Evolutionary conservation across 2,888 invertebrate genomes (phyloP), one percentile per base, ranked within the genome.

Genomic region (Drosophila limbata): DNA sequence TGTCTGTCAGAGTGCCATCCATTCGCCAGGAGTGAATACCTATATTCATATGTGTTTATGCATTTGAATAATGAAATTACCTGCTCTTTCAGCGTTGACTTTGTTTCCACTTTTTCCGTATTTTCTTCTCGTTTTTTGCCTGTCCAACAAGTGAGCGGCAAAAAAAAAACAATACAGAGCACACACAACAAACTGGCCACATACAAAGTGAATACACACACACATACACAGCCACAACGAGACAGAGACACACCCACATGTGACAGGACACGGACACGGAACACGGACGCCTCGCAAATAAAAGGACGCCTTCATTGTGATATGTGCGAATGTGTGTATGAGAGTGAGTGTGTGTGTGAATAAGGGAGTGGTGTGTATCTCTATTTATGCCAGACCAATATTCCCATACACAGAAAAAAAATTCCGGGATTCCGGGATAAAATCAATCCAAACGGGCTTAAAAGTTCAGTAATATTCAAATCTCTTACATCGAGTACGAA

Each of bases 1-100:
- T 21, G 17, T 10, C 42, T 11, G 44, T 21, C 51, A 61, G 37
- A 5, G n/a, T 55, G 47, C 25, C 66, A 33, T 56, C 52, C 65
- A 67, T 44, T 67, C 55, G 53, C 40, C 52, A 21, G 31, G 21
- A 60, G 21, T 52, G 44, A 68, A 62, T 66, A 53, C 61, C 59
- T 70, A 66, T 67, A 60, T 60, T 62, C 62, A 59, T 62, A 48
- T 73, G 59, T 53, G 50, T 55, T 63, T 63, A 39, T 57, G 50
- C 45, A 68, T 87, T 69, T 84, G 77, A 77, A 84, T 84, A 84
- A 84, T 84, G 77, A 82, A 84, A 84, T 89, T 84, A 87, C 66
- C 73, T 72, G 69, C 69, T 56, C 52, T 74, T 85, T 80, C 42
- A 65, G 35, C 60, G 53, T 55, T 53, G 67, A 57, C 73, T 78